A percentile compares a stretch with the other conserved stretches of the same genome.
These are phyloP conservation scores for Sinocyclocheilus anophthalmus DNA, from an alignment of 2,113 vertebrate species.

Conservation along the genomic window DNA sequence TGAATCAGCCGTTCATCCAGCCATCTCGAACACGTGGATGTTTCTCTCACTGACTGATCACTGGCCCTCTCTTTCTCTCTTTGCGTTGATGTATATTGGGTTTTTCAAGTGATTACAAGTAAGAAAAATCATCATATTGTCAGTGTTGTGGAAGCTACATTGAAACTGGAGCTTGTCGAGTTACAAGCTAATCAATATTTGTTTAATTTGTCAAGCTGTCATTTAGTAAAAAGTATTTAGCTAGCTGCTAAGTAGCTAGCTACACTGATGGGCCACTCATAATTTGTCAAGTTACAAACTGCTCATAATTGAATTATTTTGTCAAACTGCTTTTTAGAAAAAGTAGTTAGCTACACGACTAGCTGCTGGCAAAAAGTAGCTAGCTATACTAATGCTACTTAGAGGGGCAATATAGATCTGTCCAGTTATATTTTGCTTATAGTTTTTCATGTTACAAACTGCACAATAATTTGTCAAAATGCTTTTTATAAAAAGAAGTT, in stretches of 20 bases:
- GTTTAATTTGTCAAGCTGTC: neutral
- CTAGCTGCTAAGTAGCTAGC: neutral
- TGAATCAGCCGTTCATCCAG: slow-evolving; percentile 41
- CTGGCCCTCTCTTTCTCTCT: neutral
- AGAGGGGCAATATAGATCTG: no score
- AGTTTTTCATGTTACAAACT: no score
- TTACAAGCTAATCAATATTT: neutral
- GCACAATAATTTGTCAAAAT: no score
- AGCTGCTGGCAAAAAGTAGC: no score
- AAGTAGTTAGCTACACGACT: no score
- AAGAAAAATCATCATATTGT: neutral
- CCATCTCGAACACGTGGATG: neutral
- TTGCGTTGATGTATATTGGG: neutral
- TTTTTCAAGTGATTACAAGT: neutral
- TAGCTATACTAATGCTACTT: no score
- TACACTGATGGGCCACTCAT: neutral
- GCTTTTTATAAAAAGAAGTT: no score
- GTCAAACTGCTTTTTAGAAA: neutral
- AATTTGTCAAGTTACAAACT: neutral
- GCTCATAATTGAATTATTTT: neutral
- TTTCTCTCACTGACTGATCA: neutral
- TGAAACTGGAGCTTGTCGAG: no score
- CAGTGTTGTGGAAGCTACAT: no score
- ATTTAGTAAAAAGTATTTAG: neutral
- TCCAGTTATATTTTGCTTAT: no score